Base-by-base conservation (phyloP, 2,888 invertebrate species). In the Thymelicus acteon region DNA sequence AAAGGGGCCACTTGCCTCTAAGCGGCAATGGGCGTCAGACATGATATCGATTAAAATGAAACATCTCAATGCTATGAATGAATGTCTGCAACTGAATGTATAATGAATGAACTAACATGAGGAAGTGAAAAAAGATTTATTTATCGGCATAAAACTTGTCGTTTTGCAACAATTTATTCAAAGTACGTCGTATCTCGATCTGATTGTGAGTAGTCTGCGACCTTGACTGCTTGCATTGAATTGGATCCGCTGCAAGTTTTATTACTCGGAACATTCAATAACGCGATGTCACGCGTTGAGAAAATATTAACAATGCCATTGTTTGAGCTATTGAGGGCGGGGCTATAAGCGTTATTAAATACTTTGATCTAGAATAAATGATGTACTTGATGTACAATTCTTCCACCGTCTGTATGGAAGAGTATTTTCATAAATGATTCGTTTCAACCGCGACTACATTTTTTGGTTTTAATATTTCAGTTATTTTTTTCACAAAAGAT, bases 211-310 rank as follows among this genome's bases (percentile, higher is more conserved):
- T 15, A 47, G 12, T 13, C 6, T 57, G 31, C 58, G 60, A 65
- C 60, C 65, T 71, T 71, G 60, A 71, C 31, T 48, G 47, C 4
- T 40, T 60, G 39, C 69, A 48, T 58, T 69, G 69, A 69, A 63
- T 64, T 64, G 39, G 37, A 58, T 8, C 57, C 58, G 6, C 40
- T 64, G 63, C 58, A 64, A 63, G 44, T 63, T 63, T 58, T 58
- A 70, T 70, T 64, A 19, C 49, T 60, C 48, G 47, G 62, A 62
- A 69, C 54, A 72, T 58, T 71, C 40, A 52, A 48, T 74, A 37
- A n/a, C 47, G 69, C 48, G 62, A 69, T 24, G 63, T 69, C 69
- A 69, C 48, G 58, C 69, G 6, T 31, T 48, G 58, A 58, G 63
- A 69, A 57, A 54, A 48, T 15, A n/a, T 31, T 63, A 15, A 63